Evolutionary conservation across 2,888 invertebrate genomes (phyloP), one percentile per base, ranked within the genome.

Genomic region (Clitarchus hookeri): DNA sequence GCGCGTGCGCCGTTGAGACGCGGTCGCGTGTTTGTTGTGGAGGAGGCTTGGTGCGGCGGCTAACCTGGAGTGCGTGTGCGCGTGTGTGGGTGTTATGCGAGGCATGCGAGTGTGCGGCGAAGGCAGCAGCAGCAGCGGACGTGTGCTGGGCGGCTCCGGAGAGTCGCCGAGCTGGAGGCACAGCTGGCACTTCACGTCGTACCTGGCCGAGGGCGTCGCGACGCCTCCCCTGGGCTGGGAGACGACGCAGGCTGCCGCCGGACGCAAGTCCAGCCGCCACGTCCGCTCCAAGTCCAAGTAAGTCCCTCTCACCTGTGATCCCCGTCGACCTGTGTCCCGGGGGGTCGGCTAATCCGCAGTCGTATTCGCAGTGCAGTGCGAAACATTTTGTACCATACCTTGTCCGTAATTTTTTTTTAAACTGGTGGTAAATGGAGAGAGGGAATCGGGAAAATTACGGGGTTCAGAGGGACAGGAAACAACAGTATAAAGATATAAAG

Each of bases 181-280:
- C 89, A 91, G 91, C 90, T 91, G 91, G 91, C 91, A 91, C 88
- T 90, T 90, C 89, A 91, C 91, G 88, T 89, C 90, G 88, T 90
- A 90, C 88, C 89, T 90, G 87, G 87, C 89, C 84, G 90, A 90
- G 87, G 87, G 84, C 84, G 88, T 85, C 88, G 88, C 87, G 87
- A 86, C 80, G 88, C 86, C 87, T 88, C 88, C 88, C 88, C 88
- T 87, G 87, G 88, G 88, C 87, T 87, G 83, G 23, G 65, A 65
- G 65, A 53, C 25, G 44, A 83, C 44, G 83, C 54, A 19, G 36
- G 16, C 79, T 1, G 11, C 79, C 16, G 16, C 0, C 79, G 79
- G 26, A 12, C 36, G 36, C 36, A 36, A 36, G 36, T 36, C 36
- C 36, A 12, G 12, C 12, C n/a, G n/a, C 13, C 48, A 84, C 26